phyloP scores from a whole-genome alignment of 2,888 invertebrate species.

The Melolontha melolontha region DNA sequence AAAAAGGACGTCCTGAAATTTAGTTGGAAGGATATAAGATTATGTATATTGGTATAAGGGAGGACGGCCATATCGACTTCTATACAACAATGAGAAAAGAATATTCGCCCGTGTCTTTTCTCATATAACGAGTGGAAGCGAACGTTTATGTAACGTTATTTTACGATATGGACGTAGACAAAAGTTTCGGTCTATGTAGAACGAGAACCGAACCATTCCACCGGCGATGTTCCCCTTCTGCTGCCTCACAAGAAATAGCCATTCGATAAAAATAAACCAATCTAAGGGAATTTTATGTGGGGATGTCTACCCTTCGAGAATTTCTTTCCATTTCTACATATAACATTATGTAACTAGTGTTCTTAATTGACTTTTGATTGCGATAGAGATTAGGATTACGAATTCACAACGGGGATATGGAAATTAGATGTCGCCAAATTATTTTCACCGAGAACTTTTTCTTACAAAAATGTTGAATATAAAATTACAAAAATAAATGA shows the following conservation, averaged over 20 bases:
- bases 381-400: too few relatives aligned
- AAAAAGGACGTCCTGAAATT: slow-evolving; percentile 9
- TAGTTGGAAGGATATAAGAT: slow-evolving; percentile 23
- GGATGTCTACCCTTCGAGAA: slow-evolving; percentile 3
- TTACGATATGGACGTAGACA: slow-evolving; percentile 38
- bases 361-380: too few relatives aligned
- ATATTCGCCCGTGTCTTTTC: slow-evolving; percentile 31
- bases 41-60: slow-evolving; percentile 34
- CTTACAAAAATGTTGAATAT: too few relatives aligned
- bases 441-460: too few relatives aligned
- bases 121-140: slow-evolving; percentile 26
- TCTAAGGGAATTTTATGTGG: slow-evolving; percentile 37
- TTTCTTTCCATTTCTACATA: too few relatives aligned
- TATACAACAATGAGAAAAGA: slow-evolving; percentile 28
- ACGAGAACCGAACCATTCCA: slow-evolving; percentile 38
- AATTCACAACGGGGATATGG: too few relatives aligned
- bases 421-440: too few relatives aligned
- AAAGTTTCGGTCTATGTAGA: slow-evolving; percentile 31
- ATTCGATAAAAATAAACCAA: slow-evolving; percentile 39
- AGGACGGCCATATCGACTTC: slow-evolving; percentile 21
- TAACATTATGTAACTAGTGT: too few relatives aligned
- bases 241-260: slow-evolving; percentile 34
- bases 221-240: slow-evolving; percentile 10
- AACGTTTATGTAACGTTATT: slow-evolving; percentile 33
- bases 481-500: too few relatives aligned